Evolutionary conservation across 2,888 invertebrate species (phyloP), one percentile per base, ranked within the genome.

Genomic region (Metalampra italica): DNA sequence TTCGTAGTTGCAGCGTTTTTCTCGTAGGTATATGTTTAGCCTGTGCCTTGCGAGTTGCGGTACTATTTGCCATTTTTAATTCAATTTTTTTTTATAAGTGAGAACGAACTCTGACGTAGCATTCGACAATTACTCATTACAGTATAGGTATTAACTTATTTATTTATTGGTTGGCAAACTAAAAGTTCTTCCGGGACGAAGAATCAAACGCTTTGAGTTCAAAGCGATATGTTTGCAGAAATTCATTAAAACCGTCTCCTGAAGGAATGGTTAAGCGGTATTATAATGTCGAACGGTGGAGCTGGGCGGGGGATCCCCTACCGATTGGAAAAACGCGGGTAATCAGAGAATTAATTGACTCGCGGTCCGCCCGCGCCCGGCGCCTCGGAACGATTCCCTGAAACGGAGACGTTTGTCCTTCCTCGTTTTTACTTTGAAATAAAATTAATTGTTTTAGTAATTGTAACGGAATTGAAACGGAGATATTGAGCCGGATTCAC

Each of bases 311-410:
- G 22, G 22, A 22, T 2, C 3, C 22, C n/a, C n/a, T n/a, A n/a
- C n/a, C n/a, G n/a, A 66, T 61, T 58, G 59, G 55, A 64, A 65
- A 66, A 68, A 68, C 66, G 61, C 62, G 55, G 60, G 67, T 66
- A 71, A 68, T 72, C 65, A 66, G 64, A 64, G 70, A 71, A 72
- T 73, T 72, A 71, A 74, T 72, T 70, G 73, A 71, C 69, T 34
- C 4, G 34, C 34, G 34, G 8, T 34, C 34, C 9, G 7, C 7
- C 34, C 2, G 34, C 34, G 4, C 2, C 9, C 9, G 8, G 34
- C 9, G 4, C 3, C 8, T 11, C 34, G 8, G 8, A 11, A 34
- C 3, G 34, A 11, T 9, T 9, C 9, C 34, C 2, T 11, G 11
- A 11, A 34, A 34, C 34, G 7, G 9, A 9, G 34, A 34, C 34